Base-by-base conservation (phyloP, 1,140 invertebrate species). In the Aphelinus certus region DNA sequence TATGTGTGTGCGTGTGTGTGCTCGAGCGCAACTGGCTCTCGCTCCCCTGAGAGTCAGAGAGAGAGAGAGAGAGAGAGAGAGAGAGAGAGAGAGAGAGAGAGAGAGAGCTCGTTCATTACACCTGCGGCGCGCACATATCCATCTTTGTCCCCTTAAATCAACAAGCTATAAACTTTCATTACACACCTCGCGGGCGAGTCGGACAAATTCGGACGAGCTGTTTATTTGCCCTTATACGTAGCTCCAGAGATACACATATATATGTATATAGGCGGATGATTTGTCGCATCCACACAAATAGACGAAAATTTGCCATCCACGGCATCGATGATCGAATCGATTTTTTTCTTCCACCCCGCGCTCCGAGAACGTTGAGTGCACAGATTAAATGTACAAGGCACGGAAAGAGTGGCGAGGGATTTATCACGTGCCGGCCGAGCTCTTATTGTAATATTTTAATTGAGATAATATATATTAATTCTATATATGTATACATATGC, bases 121-220 rank as follows among this genome's bases (percentile, higher is more conserved):
- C 47, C 65, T 53, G 26, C 58, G 47, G 65, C 56, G 65, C 61
- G 48, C 65, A 42, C 72, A 42, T 62, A 76, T 79, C 75, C 64
- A 79, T 79, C 75, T 71, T 73, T 79, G 77, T 76, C 71, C 66
- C 45, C 60, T 79, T 76, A 74, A 74, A 77, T 77, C 75, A 75
- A 72, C 75, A 66, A 75, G 68, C 75, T 58, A 78, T 78, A 78
- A 73, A 78, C 77, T 76, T 73, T 71, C 73, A 74, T 71, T 76
- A 71, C 74, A 76, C 68, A 62, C 61, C 46, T 55, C 58, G 69
- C 71, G 67, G 61, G 49, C n/a, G 51, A 9, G 51, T 53, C 49
- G 45, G 62, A 71, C 67, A 74, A 77, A 74, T 77, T 73, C 58
- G 67, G 61, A 43, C 26, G 58, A 51, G 9, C 56, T 47, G 26